Conservation (phyloP, 2,113 vertebrate genomes). For the Hyaena hyaena region DNA sequence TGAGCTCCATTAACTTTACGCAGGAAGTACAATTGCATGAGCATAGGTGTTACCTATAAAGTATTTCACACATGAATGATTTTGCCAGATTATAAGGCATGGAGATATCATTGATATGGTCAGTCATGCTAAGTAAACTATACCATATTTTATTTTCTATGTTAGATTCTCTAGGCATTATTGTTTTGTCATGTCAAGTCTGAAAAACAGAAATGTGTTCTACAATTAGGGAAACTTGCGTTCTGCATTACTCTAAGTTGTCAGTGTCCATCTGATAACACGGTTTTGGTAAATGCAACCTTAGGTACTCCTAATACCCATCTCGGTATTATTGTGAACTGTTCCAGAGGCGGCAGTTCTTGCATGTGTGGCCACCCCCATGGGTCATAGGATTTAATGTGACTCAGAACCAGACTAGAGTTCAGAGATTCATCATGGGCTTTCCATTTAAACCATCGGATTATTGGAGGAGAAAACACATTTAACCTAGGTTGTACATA, state of each 20-base stretch:
- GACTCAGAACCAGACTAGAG: background rate
- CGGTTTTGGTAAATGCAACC: background rate
- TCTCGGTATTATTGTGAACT: background rate
- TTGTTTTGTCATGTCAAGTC: background rate
- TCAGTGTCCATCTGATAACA: background rate
- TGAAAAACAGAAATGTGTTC: background rate
- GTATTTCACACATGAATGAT: background rate
- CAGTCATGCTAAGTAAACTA: background rate
- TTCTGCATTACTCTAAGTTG: background rate
- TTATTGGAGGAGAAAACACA: background rate
- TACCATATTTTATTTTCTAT: background rate
- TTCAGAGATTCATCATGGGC: background rate
- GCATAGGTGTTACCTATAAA: background rate
- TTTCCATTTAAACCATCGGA: background rate
- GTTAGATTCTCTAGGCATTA: background rate
- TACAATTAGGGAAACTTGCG: background rate
- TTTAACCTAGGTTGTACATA: background rate
- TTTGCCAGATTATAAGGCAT: background rate
- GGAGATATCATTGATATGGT: background rate
- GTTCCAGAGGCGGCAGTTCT: background rate
- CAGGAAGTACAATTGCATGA: background rate
- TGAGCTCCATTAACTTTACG: background rate
- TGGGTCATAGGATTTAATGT: background rate
- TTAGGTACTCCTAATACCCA: background rate
- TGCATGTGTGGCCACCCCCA: background rate